Evolutionary conservation across 1,140 invertebrate species (phyloP), one percentile per base, ranked within the genome.

Genomic region (Odontomachus brunneus): DNA sequence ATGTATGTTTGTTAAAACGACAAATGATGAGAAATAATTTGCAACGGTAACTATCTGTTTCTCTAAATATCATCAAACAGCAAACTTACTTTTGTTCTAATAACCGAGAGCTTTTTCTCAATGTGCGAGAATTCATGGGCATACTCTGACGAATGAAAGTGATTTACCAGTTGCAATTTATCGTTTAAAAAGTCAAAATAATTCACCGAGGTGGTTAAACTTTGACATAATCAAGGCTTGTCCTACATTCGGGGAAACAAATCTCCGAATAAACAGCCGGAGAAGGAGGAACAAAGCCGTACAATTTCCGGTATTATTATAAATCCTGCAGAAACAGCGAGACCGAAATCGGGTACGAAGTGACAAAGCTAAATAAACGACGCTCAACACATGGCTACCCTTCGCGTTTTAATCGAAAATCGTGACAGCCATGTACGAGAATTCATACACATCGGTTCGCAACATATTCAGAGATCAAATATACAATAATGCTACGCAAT

Each of bases 341-440:
- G 17, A 19, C 69, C 63, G 51, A 55, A 78, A 69, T 78, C 49
- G 63, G 12, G n/a, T 14, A 26, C 19, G 12, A 78, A 69, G 22
- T 78, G 75, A 69, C 75, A 78, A 78, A 78, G 49, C 51, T 15
- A 22, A 66, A 78, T 69, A 78, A 78, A 78, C 60, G 67, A 44
- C 63, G 22, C 62, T 76, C 53, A 78, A 78, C 73, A 19, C 53
- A 26, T 19, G 69, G 22, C 55, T 5, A 17, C 3, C 29, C 15
- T 11, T 78, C 22, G 19, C n/a, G 14, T 78, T 69, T 78, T 78
- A 69, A 69, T 78, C 49, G 49, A 57, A 29, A 78, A 78, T 51
- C 14, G 19, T 38, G 62, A 65, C 60, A 76, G 15, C 53, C n/a
- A 9, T 38, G 9, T 29, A 19, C n/a, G 49, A 29, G 29, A 44